Evolutionary conservation across 2,888 invertebrate species (phyloP), one percentile per base, ranked within the genome.

Genomic region (Drosophila glabriapex): DNA sequence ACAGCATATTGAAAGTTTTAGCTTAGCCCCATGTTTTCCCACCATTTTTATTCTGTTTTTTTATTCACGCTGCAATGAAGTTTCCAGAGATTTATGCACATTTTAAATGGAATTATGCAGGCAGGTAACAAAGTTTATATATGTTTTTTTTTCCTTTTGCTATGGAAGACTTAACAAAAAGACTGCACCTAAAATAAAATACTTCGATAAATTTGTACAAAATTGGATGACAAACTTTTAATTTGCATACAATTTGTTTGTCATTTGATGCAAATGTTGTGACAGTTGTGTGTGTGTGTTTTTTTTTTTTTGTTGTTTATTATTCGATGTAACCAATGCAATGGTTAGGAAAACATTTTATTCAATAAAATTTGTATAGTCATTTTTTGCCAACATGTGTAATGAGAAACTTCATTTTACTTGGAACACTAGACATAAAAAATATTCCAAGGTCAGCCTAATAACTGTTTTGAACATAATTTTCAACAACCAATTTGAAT

Each of bases 161-260:
- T 16, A 25, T 46, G 46, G 46, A 46, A 46, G 12, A 19, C 35
- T 25, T 16, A 31, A 50, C 31, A 33, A 35, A 16, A 63, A 56
- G 39, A 49, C 29, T 49, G 50, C 65, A 41, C 19, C 29, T 50
- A n/a, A 28, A 58, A 66, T 60, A 52, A 69, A 72, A 61, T 50
- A 65, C 69, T 69, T 67, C 49, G 64, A 80, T 69, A 53, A 80
- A 80, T 71, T 75, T 66, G 46, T 25, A 46, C 37, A 52, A 53
- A 65, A 62, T 67, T 70, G 54, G n/a, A 53, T 53, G 59, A 35
- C 46, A 72, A 75, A 60, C 50, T 76, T 78, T 75, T 61, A 82
- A 85, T 85, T 82, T 69, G 76, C 67, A 68, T 65, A 62, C 71
- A 73, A 76, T 86, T 83, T 81, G 73, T 69, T 63, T 73, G 61